Percentiles rank a stretch among this genome's conserved stretches.
phyloP scores from a whole-genome alignment of 2,797 vertebrate species.

The Cossypha heuglini region DNA sequence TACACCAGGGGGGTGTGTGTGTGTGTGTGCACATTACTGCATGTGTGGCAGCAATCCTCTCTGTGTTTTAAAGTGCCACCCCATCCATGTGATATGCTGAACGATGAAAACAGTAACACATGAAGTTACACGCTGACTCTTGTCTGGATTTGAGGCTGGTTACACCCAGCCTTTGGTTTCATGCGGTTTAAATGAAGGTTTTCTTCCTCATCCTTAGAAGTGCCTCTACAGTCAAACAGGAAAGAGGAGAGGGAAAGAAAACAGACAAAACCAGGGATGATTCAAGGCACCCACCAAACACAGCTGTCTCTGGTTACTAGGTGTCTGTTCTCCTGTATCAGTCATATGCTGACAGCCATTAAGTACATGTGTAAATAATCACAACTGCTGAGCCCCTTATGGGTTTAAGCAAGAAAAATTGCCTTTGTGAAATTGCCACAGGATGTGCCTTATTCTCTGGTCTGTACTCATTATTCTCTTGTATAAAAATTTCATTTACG shows the following conservation, averaged over 20 bases:
- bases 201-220: not conserved
- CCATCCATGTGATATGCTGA: not conserved
- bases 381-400: not conserved
- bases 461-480: constrained; percentile 43
- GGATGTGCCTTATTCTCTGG: constrained; percentile 50
- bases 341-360: not conserved
- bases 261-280: not conserved
- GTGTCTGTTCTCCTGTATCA: not conserved
- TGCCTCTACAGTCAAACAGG: not conserved
- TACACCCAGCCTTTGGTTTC: constrained; percentile 8
- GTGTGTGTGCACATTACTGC: not conserved
- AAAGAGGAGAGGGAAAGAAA: not conserved
- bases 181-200: not conserved
- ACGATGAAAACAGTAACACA: fast-evolving
- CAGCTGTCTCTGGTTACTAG: not conserved
- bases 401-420: constrained; percentile 11
- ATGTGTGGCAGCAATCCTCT: fast-evolving
- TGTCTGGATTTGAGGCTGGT: not conserved
- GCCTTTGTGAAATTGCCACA: constrained; percentile 42
- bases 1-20: fast-evolving
- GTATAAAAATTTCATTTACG: constrained; percentile 35
- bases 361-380: constrained; percentile 30
- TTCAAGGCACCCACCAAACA: not conserved
- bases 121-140: not conserved
- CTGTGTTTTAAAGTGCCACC: not conserved